These are phyloP conservation scores for Watsonalla binaria DNA, from an alignment of 2,888 invertebrate genomes.

Conservation along the genomic window DNA sequence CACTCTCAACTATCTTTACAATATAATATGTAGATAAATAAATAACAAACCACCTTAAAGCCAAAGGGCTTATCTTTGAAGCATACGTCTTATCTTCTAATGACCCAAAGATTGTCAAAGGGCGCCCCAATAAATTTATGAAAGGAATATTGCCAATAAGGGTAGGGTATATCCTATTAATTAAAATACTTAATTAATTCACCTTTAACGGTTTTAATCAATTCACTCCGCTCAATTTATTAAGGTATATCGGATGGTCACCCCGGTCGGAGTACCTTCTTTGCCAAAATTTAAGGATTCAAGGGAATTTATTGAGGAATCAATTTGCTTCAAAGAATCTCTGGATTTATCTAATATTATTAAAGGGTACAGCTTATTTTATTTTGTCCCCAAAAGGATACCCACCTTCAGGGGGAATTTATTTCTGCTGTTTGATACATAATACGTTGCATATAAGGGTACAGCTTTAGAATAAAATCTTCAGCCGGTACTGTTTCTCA, in stretches of 20 bases:
- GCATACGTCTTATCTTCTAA: slow-evolving; percentile 56
- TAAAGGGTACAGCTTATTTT: too few species aligned
- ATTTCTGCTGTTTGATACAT: too few species aligned
- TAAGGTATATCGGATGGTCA: slow-evolving; percentile 61
- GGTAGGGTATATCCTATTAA: slow-evolving; percentile 76
- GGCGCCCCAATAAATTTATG: slow-evolving; percentile 77
- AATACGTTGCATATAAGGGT: too few species aligned
- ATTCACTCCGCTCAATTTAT: slow-evolving; percentile 74
- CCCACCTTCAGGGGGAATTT: too few species aligned
- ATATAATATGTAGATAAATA: background rate
- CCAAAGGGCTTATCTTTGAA: slow-evolving; percentile 44
- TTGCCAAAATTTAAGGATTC: background rate
- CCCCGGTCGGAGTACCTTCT: slow-evolving; percentile 30
- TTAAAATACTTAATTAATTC: slow-evolving; percentile 79
- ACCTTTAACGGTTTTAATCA: slow-evolving; percentile 78
- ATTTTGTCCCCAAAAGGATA: too few species aligned
- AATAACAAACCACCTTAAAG: slow-evolving; percentile 24
- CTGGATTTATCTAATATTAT: background rate
- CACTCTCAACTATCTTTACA: too few species aligned
- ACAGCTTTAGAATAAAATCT: too few species aligned
- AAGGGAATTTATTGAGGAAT: background rate
- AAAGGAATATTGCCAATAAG: slow-evolving; percentile 79
- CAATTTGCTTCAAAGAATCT: background rate
- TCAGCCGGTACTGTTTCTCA: too few species aligned
- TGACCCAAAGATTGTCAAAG: slow-evolving; percentile 58